Evolutionary conservation across 2,113 vertebrate genomes (phyloP), one percentile per base, ranked within the genome.

Genomic region (Amphiprion percula): DNA sequence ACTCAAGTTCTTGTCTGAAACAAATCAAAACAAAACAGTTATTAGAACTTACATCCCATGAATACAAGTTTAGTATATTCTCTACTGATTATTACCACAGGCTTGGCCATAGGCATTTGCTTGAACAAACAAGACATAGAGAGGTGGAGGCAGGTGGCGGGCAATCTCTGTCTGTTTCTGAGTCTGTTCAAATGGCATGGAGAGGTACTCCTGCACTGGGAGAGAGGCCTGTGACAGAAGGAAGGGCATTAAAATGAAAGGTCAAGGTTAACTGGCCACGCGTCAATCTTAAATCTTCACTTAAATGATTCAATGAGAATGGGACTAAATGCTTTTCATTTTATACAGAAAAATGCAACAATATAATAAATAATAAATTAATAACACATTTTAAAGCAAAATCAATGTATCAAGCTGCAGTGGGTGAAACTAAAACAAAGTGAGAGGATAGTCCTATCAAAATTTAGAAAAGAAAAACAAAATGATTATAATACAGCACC

Each of bases 81-180:
- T 49, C 10, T 19, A n/a, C 17, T 11, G 47, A 44, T 17, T 19
- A 74, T 96, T 74, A 99, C 98, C 98, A 46, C 98, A 99, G 74
- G 98, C 98, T 89, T 99, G 97, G 8, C 97, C 95, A 0, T 99
- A 99, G 1, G 98, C 97, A 3, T 95, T 97, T 67, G 97, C 96
- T 93, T 99, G 98, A 41, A 99, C 98, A 63, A 99, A 96, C 61
- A 99, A 94, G 19, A 99, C 98, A 0, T 99, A 99, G 37, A 99
- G 96, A 1, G 98, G 96, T 0, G 98, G 97, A 0, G 98, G 98
- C 74, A 99, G 95, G 84, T 99, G 98, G 0, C 96, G 96, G 4
- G 97, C 97, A 0, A 96, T 93, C 90, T 99, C 98, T 0, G 97
- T 96, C 77, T 99, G 98, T 80, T 98, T 99, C 94, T 98, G 97